Percentiles rank a stretch among this genome's conserved stretches.
These are phyloP conservation scores for Clupea harengus DNA, from an alignment of 2,113 vertebrate species.

Conservation along the genomic window DNA sequence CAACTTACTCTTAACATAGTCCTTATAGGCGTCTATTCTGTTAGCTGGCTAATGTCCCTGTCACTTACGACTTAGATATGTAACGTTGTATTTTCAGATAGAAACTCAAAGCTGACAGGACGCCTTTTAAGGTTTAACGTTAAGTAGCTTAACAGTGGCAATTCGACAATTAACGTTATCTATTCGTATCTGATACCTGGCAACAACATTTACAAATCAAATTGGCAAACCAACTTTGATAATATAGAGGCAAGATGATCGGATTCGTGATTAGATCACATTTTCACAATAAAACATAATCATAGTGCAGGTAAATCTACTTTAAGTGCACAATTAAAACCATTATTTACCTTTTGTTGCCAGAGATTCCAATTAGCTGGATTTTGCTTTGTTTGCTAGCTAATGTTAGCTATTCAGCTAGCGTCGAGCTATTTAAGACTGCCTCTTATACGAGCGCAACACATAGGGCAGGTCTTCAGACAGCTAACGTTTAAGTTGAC, in stretches of 20 bases:
- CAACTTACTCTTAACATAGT: neutral
- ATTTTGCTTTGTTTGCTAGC: constrained; percentile 9
- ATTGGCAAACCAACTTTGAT: neutral
- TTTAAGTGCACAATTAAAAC: neutral
- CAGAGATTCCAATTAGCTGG: neutral
- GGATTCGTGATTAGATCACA: neutral
- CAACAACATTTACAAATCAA: neutral
- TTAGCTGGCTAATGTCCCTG: no score
- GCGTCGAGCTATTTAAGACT: neutral
- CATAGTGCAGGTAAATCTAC: neutral
- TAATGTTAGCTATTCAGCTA: neutral
- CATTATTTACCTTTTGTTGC: neutral
- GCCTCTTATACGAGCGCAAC: neutral
- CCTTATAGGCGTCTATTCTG: no score
- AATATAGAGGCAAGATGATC: neutral
- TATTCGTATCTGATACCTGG: neutral
- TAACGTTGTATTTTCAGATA: neutral
- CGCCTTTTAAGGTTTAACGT: neutral
- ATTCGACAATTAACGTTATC: neutral
- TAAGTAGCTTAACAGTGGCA: neutral
- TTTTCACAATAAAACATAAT: neutral
- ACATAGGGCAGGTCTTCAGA: neutral
- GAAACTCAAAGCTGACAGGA: neutral
- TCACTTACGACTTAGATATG: neutral
- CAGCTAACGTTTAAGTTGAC: neutral